Conservation (phyloP, 2,113 vertebrate genomes). For the Embiotoca jacksoni region DNA sequence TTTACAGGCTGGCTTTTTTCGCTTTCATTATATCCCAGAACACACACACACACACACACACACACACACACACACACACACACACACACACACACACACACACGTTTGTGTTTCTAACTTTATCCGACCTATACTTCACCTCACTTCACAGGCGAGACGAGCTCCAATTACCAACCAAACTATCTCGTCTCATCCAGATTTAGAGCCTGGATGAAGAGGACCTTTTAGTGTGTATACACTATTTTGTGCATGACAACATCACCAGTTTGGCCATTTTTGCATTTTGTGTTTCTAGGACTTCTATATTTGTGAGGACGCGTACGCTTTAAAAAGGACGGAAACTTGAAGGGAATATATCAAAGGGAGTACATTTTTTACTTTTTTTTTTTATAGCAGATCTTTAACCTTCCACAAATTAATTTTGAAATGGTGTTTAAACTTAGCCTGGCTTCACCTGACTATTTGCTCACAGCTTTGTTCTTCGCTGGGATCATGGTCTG, state of each 20-base stretch:
- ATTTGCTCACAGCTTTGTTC: no score
- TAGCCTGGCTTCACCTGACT: no score
- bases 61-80: not conserved
- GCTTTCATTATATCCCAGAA: not conserved
- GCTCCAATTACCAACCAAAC: constrained; percentile 45
- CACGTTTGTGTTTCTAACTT: constrained; percentile 7
- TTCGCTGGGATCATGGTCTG: no score
- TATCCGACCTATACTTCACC: constrained; percentile 25
- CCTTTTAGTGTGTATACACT: not conserved
- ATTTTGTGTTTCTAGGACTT: not conserved
- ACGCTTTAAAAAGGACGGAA: no score
- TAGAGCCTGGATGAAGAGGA: constrained; percentile 27
- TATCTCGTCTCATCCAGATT: constrained; percentile 47
- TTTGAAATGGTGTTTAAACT: not conserved
- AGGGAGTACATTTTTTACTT: not conserved
- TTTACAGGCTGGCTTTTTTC: constrained; percentile 24
- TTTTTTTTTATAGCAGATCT: constrained; percentile 4
- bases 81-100: not conserved
- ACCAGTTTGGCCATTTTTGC: not conserved
- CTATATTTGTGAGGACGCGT: not conserved
- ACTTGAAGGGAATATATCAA: not conserved
- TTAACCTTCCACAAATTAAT: not conserved
- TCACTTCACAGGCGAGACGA: constrained; percentile 35
- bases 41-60: not conserved
- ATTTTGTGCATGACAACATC: not conserved